phyloP scores from a whole-genome alignment of 1,140 invertebrate species.

The Rhyzopertha dominica region DNA sequence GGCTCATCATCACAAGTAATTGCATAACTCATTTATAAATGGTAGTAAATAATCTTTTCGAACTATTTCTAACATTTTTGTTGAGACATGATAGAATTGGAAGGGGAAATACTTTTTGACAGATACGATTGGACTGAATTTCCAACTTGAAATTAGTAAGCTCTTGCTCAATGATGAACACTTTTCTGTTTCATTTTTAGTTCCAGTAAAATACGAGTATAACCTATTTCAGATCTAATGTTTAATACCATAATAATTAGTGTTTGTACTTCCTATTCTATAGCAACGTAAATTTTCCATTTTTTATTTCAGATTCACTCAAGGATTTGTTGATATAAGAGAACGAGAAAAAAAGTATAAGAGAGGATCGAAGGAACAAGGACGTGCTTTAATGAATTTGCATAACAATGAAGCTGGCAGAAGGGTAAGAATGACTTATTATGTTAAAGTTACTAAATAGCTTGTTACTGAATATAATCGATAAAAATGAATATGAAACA shows the following conservation, averaged over 20 bases:
- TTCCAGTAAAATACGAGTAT: too few species aligned
- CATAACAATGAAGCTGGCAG: constrained; percentile 93
- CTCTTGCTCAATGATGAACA: too few species aligned
- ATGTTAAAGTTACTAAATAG: constrained; percentile 15
- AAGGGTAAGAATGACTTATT: constrained; percentile 60
- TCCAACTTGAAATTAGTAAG: too few species aligned
- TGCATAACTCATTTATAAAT: too few species aligned
- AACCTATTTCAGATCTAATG: constrained; percentile 12
- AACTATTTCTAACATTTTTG: too few species aligned
- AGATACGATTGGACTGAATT: not conserved
- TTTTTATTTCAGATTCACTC: constrained; percentile 68
- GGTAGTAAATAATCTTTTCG: too few species aligned
- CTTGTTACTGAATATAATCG: too few species aligned
- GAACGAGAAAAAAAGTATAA: constrained; percentile 71
- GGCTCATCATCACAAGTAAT: too few species aligned
- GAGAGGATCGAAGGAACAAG: constrained; percentile 68
- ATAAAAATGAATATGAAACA: too few species aligned
- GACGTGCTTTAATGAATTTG: constrained; percentile 83
- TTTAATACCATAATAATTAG: constrained; percentile 8
- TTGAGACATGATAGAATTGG: too few species aligned
- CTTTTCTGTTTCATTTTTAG: too few species aligned
- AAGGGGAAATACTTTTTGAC: not conserved
- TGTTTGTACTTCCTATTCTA: constrained; percentile 3
- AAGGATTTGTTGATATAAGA: constrained; percentile 84
- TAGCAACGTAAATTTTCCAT: constrained; percentile 12